Evolutionary conservation across 2,113 vertebrate species (phyloP), one percentile per base, ranked within the genome.

Genomic region (Mohoua ochrocephala): DNA sequence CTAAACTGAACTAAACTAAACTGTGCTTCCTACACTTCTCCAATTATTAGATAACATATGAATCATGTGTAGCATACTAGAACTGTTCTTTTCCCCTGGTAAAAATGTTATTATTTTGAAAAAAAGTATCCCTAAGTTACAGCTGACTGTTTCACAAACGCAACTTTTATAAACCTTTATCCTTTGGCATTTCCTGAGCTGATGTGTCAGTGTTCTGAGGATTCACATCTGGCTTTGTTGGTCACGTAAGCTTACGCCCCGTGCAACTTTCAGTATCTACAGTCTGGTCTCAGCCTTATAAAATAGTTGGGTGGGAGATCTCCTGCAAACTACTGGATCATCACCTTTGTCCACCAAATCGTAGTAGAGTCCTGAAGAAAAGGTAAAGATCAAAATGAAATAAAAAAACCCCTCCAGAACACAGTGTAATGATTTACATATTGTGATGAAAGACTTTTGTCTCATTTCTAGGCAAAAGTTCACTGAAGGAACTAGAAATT

Each of bases 201-300:
- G 90, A 95, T 97, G 93, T 97, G 95, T 96, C 95, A 97, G 92
- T 78, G 96, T 94, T 97, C 92, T 97, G 96, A 97, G 88, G 93
- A 96, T 60, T 97, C 88, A 84, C 96, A 97, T 96, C 96, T 97
- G 96, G 88, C 64, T 89, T 93, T 86, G 27, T 6, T 95, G 92
- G 93, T 96, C 96, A 96, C 47, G 79, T 96, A 96, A 96, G 26
- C 92, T 90, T 94, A 75, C 8, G 20, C 60, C 37, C 41, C 56
- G 35, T 63, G 71, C 16, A 91, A 33, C 44, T 90, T 85, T 73
- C 54, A 68, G 52, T 44, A 41, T 93, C 71, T 89, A 31, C 21
- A 63, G 33, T 42, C 75, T 77, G 39, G 39, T 10, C 70, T 69
- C 44, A 63, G 37, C 15, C 84, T 85, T 77, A 26, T 10, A 53